phyloP scores from a whole-genome alignment of 2,888 invertebrate species.

The Slavum lentiscoides region DNA sequence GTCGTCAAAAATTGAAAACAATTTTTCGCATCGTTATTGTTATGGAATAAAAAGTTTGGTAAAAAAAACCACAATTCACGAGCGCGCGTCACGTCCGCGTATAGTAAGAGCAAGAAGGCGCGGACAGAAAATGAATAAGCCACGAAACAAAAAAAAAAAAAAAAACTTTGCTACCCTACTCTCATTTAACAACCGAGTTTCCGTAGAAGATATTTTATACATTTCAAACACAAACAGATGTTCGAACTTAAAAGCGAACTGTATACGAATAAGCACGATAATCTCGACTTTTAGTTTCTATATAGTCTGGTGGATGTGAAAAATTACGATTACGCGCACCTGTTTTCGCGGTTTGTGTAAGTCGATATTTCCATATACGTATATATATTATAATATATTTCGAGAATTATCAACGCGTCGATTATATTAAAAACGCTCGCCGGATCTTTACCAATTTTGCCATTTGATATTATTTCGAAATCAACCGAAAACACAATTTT shows the following conservation, averaged over 20 bases:
- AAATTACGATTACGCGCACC: constrained; percentile 9
- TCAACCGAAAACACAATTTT: not conserved
- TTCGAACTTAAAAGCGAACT: not conserved
- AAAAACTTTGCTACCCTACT: not conserved
- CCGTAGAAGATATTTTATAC: not conserved
- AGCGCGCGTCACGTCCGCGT: not conserved
- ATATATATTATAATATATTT: too few relatives aligned
- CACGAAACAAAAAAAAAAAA: not conserved
- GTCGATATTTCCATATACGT: not conserved
- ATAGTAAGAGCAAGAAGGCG: not conserved
- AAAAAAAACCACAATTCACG: not conserved
- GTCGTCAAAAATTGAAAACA: not conserved
- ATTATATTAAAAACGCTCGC: not conserved
- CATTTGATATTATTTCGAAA: not conserved
- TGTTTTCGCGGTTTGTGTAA: not conserved
- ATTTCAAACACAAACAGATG: constrained; percentile 16
- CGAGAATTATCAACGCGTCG: not conserved
- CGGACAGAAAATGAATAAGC: not conserved
- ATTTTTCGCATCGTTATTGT: not conserved
- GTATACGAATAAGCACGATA: not conserved
- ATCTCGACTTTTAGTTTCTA: constrained; percentile 15
- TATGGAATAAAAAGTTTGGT: not conserved
- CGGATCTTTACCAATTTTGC: not conserved
- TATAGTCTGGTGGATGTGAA: not conserved
- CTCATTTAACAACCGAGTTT: constrained; percentile 13